Evolutionary conservation across 2,113 vertebrate species (phyloP).

Genomic region (Aplodontia rufa): DNA sequence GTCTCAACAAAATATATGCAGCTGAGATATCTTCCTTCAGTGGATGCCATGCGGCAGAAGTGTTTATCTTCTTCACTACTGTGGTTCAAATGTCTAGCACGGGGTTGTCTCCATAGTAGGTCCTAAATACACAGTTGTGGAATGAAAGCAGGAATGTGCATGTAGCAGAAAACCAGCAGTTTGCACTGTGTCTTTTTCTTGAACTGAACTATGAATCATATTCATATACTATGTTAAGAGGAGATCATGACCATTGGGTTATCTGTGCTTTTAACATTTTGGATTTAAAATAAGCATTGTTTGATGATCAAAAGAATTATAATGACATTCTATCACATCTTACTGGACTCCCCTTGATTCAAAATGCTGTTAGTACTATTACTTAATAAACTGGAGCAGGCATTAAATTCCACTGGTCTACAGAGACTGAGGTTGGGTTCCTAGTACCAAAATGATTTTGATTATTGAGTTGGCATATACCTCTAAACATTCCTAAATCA

Average conservation of each 20-base stretch:
- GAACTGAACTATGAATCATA: conserved; percentile 44
- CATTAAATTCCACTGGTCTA: conserved; percentile 81
- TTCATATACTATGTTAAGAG: conserved; percentile 62
- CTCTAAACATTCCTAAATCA: conserved; percentile 83
- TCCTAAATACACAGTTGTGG: background rate
- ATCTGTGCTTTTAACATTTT: conserved; percentile 52
- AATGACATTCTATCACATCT: conserved; percentile 75
- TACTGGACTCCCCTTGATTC: conserved; percentile 77
- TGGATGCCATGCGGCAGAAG: background rate
- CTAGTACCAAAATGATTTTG: conserved; percentile 83
- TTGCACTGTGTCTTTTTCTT: background rate
- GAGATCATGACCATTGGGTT: conserved; percentile 62
- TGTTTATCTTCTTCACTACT: background rate
- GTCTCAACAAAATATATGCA: background rate
- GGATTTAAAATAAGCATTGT: conserved; percentile 68
- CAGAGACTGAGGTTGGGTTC: conserved; percentile 81
- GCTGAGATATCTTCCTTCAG: background rate
- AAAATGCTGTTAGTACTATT: conserved; percentile 75
- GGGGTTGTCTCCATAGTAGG: background rate
- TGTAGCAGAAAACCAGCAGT: background rate
- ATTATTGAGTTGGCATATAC: conserved; percentile 83
- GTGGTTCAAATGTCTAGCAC: background rate
- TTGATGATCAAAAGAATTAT: conserved; percentile 77
- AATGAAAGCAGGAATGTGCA: background rate
- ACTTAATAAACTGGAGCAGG: conserved; percentile 81